Base-by-base conservation (phyloP, 2,888 invertebrate genomes). In the Eubasilissa splendida region DNA sequence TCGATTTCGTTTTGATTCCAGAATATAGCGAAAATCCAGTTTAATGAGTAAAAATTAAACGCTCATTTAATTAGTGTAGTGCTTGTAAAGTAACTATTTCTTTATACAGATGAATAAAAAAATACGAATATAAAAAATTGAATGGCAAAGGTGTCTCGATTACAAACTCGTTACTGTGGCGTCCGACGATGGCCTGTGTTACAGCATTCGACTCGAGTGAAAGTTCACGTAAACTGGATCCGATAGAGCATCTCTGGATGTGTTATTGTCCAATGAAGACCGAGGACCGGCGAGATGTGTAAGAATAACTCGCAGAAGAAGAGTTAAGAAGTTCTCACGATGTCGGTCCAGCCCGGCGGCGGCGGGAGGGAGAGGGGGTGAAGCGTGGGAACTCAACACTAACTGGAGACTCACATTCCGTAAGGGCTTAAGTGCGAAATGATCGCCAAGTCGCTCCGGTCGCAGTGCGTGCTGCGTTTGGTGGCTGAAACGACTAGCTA, bases 201-300 rank as follows among this genome's bases (percentile, higher is more conserved):
- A 33, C 63, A 63, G 11, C 31, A 63, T 12, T 66, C n/a, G 42
- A 66, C 42, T 10, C 22, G 68, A 68, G 68, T 52, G 68, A 68
- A 68, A 68, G 68, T 68, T 68, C 68, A 68, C 52, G 14, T 50
- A 68, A 68, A 68, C 68, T 14, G 68, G n/a, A n/a, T 22, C 10
- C 31, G 31, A 31, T 0, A 11, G 70, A 4, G 54, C 31, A 22
- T 31, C 66, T 42, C 54, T 10, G n/a, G 70, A 70, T 31, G 42
- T 42, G 12, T 70, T n/a, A 22, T 50, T 22, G 70, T 54, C 10
- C 11, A 70, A 63, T 14, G 60, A 63, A 22, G n/a, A 63, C 22
- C 22, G 22, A 70, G 52, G n/a, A 70, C 11, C 52, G 52, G 53
- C 3, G 54, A 54, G 54, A 70, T 54, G 53, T 70, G 70, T 70